Evolutionary conservation across 2,888 invertebrate species (phyloP), one percentile per base, ranked within the genome.

Genomic region (Scaptodrosophila latifasciaeformis): DNA sequence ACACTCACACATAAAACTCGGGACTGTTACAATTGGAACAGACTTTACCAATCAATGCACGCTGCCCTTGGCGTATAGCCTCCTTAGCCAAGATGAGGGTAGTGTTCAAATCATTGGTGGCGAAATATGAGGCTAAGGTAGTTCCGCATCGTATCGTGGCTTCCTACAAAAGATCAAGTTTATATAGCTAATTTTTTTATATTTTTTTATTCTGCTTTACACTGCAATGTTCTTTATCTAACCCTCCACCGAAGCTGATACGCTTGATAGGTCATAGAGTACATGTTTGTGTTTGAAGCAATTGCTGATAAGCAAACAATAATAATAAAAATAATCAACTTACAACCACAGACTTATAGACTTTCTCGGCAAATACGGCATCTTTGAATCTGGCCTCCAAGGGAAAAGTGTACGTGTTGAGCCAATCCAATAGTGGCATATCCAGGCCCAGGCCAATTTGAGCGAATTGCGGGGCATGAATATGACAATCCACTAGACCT

Each of bases 51-150:
- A 96, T 88, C 2, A 95, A 88, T 1, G 95, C 96, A 64, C 96
- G 89, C 86, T 97, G 96, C 1, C 92, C 92, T 63, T 90, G 85
- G 54, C 88, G 86, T 0, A 90, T 86, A 2, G 89, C 91, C 79
- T 91, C 89, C 59, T 92, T 89, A 0, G 91, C 95, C 19, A 97
- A 88, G 62, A 91, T 88, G 46, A 92, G 62, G 9, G 92, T 91
- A 2, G 94, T 91, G 30, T 92, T 89, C 17, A 89, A 82, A 82
- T 93, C 92, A 9, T 96, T 89, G 0, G 96, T 93, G 2, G 92
- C 95, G 86, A 93, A 96, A 83, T 96, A 97, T 62, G 92, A 92
- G 0, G 96, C 96, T 27, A 96, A 93, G 3, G 97, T 97, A 12
- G 96, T 96, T 3, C 97, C 97, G 86, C 90, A 89, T 13, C 86